Percentiles rank a stretch among this genome's conserved stretches.
phyloP scores from a whole-genome alignment of 2,888 invertebrate genomes.

The Amphipyra tragopoginis region DNA sequence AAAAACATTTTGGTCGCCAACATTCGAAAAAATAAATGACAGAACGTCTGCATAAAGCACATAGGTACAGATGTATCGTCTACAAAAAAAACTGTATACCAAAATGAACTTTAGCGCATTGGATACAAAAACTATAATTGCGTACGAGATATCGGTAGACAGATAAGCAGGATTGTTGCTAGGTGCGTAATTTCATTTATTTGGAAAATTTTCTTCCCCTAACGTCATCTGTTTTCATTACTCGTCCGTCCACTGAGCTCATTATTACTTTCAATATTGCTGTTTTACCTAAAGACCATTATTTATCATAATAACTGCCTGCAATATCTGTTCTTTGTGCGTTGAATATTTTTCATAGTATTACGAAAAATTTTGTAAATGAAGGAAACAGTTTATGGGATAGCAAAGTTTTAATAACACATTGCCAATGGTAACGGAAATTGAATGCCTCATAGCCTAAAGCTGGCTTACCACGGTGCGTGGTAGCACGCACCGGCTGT shows the following conservation, averaged over 20 bases:
- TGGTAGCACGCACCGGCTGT: too few species aligned
- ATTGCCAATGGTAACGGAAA: neutral
- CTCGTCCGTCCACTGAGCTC: constrained; percentile 64
- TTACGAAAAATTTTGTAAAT: constrained; percentile 20
- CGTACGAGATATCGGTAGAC: constrained; percentile 17
- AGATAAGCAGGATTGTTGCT: constrained; percentile 37
- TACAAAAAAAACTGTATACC: neutral
- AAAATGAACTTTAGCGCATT: constrained; percentile 15
- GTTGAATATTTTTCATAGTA: constrained; percentile 49
- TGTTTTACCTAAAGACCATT: constrained; percentile 65
- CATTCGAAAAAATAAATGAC: neutral
- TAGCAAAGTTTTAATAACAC: neutral
- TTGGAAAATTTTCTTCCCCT: constrained; percentile 58
- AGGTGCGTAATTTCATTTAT: constrained; percentile 59
- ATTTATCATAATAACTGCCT: constrained; percentile 66
- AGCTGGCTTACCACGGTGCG: too few species aligned
- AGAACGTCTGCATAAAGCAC: too few species aligned
- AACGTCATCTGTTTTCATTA: constrained; percentile 73
- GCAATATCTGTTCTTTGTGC: constrained; percentile 49
- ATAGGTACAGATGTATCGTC: neutral
- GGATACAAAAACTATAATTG: constrained; percentile 21
- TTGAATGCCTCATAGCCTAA: too few species aligned
- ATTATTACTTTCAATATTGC: constrained; percentile 70
- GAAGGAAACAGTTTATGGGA: neutral
- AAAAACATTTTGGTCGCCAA: neutral